Evolutionary conservation across 1,140 invertebrate genomes (phyloP).

Genomic region (Sminthurides bifidus): DNA sequence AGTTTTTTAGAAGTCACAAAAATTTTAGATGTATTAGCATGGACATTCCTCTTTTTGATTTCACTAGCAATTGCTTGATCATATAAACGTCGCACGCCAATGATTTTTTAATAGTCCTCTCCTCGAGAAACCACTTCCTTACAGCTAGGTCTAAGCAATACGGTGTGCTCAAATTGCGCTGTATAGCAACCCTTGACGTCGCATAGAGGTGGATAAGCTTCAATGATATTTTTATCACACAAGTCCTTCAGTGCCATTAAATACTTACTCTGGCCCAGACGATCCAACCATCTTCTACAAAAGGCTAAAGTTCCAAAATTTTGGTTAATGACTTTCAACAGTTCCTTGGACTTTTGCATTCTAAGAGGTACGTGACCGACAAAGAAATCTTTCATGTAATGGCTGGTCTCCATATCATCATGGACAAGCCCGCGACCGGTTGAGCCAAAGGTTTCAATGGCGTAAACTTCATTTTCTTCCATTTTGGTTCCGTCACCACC

Average conservation of each 20-base stretch:
- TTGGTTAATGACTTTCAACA: conserved; percentile 92
- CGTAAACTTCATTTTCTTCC: conserved; percentile 99
- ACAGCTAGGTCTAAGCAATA: conserved; percentile 92
- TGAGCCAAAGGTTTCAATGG: conserved; percentile 98
- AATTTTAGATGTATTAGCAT: too few species aligned
- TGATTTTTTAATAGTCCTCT: conserved; percentile 71
- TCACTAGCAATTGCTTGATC: too few species aligned
- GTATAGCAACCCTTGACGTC: conserved; percentile 97
- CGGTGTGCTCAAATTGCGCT: conserved; percentile 96
- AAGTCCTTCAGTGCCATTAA: conserved; percentile 97
- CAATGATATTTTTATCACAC: conserved; percentile 88
- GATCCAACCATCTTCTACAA: conserved; percentile 96
- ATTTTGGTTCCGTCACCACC: conserved; percentile 93
- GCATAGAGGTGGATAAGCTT: conserved; percentile 95
- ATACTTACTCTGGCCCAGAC: conserved; percentile 92
- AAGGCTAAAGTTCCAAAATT: conserved; percentile 97
- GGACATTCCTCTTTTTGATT: too few species aligned
- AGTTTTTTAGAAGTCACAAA: too few species aligned
- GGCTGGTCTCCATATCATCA: conserved; percentile 91
- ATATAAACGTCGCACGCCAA: too few species aligned
- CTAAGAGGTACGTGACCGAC: conserved; percentile 75
- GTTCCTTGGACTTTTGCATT: conserved; percentile 59
- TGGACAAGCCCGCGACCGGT: conserved; percentile 93
- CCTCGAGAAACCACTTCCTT: conserved; percentile 96
- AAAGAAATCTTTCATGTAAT: conserved; percentile 99